Evolutionary conservation across 2,888 invertebrate species (phyloP), one percentile per base, ranked within the genome.

Genomic region (Acheta domesticus): DNA sequence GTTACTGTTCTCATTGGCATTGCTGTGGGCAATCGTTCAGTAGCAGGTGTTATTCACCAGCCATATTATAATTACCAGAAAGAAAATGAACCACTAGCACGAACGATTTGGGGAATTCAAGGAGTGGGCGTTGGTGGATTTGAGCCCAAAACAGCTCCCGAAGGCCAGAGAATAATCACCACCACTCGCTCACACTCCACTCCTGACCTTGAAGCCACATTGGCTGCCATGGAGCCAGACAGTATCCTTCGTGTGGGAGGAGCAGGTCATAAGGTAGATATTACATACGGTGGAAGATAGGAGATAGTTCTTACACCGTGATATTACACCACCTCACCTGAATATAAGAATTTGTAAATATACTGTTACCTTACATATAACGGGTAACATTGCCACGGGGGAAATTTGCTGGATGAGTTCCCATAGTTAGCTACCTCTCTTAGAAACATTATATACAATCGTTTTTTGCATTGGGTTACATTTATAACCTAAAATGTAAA

Each of bases 1-100:
- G 99, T 99, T 14, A 99, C 99, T 1, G 98, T 99, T 75, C 89
- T 99, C 82, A 96, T 99, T 85, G 99, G 99, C 12, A 92, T 99
- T 82, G 94, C 98, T 12, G 92, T 98, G 1, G 92, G 93, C 81
- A 94, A 96, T 82, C 91, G 90, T 84, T 94, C 99, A 2, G 91
- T 98, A 14, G 99, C 94, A n/a, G n/a, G 99, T 75, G 93, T 99
- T 0, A 97, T 99, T 83, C 97, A 99, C 88, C 99, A 99, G 86
- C 99, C 99, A 0, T 99, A 95, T 87, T 97, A 93, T 85, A 92
- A 90, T 86, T 90, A 87, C 85, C 89, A 89, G 85, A 88, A 87
- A 84, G 87, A 83, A 82, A 87, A 84, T 84, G 87, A 87, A 83
- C 84, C 83, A 73, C 84, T 92, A 76, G 98, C 98, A 0, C 91